Evolutionary conservation across 2,113 vertebrate species (phyloP), one percentile per base, ranked within the genome.

Genomic region (Rhinogobius similis): DNA sequence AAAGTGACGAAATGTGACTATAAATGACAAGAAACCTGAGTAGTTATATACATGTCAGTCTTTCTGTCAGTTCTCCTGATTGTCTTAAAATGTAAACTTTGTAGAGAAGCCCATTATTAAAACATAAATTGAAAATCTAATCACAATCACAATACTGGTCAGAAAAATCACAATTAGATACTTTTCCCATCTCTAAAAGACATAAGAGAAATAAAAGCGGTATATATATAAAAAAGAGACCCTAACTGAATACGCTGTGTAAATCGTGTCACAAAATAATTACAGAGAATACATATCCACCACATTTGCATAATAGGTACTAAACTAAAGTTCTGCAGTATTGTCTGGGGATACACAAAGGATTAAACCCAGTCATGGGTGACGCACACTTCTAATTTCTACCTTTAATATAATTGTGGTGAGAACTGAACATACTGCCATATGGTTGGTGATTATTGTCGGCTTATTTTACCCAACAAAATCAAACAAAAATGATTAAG

Each of bases 301-400:
- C 50, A 76, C 72, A 72, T 39, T 64, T 74, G 69, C 36, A 50
- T 74, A 72, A 76, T 75, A 65, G 76, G 55, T 1, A 23, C 38
- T 46, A 23, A 75, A 77, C 58, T 61, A 23, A 65, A 41, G 39
- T 41, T 10, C 43, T 62, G 52, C 59, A 39, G 59, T 43, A 53
- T 16, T 73, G 21, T 58, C 36, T 68, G 58, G n/a, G 36, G 58
- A 43, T 24, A 23, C 58, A 14, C 46, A 50, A 71, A 21, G 65
- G 41, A 44, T 24, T 20, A 61, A 52, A 18, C 20, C n/a, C 21
- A 43, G 41, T 43, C 38, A 41, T 36, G 7, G 21, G 29, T 50
- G 32, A 59, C 23, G 26, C 44, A 0, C 29, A 29, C 41, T 43
- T 20, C 10, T 46, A 23, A 21, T 43, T 52, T n/a, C 14, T 46